Evolutionary conservation across 2,888 invertebrate genomes (phyloP).

Genomic region (Drosophila phalerata): DNA sequence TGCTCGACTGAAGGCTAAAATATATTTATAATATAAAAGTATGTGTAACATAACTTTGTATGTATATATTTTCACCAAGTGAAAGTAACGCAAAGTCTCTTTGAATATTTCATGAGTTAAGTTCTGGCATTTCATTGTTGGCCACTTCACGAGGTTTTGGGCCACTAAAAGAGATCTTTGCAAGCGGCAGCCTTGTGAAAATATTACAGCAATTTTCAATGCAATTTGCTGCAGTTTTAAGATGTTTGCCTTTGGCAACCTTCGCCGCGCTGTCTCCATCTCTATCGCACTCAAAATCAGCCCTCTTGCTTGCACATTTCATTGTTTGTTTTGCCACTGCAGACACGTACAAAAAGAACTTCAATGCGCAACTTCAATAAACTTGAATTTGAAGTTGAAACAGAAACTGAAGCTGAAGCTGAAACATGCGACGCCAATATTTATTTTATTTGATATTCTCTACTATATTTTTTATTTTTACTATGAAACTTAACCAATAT

Average conservation of each 20-base stretch:
- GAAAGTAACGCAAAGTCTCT: slow-evolving; percentile 43
- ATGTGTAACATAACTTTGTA: slow-evolving; percentile 4
- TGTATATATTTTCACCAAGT: slow-evolving; percentile 9
- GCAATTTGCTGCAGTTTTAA: slow-evolving; percentile 70
- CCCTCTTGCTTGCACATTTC: slow-evolving; percentile 39
- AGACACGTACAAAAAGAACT: slow-evolving; percentile 58
- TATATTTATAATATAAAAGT: slow-evolving; percentile 5
- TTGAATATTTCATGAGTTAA: slow-evolving; percentile 65
- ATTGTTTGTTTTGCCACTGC: slow-evolving; percentile 65
- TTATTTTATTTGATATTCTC: slow-evolving; percentile 34
- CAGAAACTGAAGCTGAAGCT: slow-evolving; percentile 19
- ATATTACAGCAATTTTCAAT: slow-evolving; percentile 52
- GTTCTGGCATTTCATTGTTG: slow-evolving; percentile 53
- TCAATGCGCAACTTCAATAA: slow-evolving; percentile 46
- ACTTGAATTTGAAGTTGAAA: slow-evolving; percentile 39
- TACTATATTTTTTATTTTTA: slow-evolving; percentile 52
- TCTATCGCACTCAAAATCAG: background rate
- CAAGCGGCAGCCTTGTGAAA: slow-evolving; percentile 23
- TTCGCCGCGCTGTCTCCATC: slow-evolving; percentile 7
- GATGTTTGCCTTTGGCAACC: slow-evolving; percentile 21
- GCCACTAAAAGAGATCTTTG: slow-evolving; percentile 6
- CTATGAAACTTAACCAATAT: slow-evolving; percentile 6
- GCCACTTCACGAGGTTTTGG: slow-evolving; percentile 2
- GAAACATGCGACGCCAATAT: slow-evolving; percentile 13
- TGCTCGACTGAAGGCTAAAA: background rate